phyloP scores from a whole-genome alignment of 2,113 vertebrate genomes.

The Pituophis catenifer region DNA sequence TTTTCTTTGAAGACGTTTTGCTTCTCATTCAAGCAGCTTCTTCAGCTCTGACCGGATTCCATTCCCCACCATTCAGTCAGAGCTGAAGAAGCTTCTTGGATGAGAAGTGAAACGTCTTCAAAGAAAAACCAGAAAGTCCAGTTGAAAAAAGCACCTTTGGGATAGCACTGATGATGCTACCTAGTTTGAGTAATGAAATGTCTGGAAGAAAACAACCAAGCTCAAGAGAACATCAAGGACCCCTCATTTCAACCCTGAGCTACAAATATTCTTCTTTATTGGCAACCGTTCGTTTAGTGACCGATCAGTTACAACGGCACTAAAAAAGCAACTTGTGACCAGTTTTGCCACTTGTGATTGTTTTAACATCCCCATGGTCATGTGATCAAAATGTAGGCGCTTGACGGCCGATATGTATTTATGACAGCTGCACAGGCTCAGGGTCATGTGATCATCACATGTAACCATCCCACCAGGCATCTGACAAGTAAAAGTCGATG shows the following conservation, averaged over 20 bases:
- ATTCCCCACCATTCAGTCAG: too few relatives aligned
- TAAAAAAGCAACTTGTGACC: background rate
- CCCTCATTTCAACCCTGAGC: background rate
- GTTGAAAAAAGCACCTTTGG: too few relatives aligned
- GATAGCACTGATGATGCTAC: background rate
- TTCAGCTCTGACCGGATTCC: too few relatives aligned
- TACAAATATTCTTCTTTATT: background rate
- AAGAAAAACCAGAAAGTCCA: too few relatives aligned
- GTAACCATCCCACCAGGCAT: background rate
- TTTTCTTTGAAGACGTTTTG: too few relatives aligned
- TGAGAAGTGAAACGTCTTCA: too few relatives aligned
- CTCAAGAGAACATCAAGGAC: background rate
- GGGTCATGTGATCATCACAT: background rate
- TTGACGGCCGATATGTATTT: background rate
- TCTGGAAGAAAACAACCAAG: background rate
- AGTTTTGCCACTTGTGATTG: background rate
- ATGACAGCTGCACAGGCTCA: background rate
- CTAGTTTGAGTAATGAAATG: background rate
- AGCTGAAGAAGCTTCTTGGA: too few relatives aligned
- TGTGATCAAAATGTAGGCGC: background rate
- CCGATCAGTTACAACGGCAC: background rate
- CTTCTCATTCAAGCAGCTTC: too few relatives aligned
- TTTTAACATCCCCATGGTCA: background rate
- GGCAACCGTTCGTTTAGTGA: background rate
- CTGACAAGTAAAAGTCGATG: background rate